phyloP scores from a whole-genome alignment of 2,113 vertebrate genomes.

The Hemichromis elongatus region DNA sequence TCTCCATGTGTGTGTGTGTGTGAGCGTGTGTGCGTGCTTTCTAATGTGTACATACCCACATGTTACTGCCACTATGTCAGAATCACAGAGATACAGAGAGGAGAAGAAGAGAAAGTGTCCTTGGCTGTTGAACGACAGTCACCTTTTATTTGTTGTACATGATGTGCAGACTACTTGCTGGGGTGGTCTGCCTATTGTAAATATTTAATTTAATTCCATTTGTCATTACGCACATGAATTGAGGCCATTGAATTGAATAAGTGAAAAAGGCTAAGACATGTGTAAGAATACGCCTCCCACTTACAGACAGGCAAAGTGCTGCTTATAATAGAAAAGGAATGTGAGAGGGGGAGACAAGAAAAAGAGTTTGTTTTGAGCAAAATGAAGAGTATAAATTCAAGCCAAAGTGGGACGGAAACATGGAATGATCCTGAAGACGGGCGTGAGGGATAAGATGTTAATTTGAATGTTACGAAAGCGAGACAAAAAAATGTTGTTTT shows the following conservation, averaged over 20 bases:
- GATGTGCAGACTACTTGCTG: neutral
- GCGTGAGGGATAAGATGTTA: neutral
- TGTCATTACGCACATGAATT: conserved; percentile 28
- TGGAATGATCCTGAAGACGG: neutral
- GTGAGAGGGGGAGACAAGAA: neutral
- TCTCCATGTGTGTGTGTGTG: neutral
- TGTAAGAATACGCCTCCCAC: neutral
- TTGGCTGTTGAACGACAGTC: conserved; percentile 50
- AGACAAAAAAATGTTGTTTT: conserved; percentile 6
- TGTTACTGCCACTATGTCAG: conserved; percentile 20
- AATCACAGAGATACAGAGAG: conserved; percentile 4
- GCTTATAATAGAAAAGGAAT: conserved; percentile 15
- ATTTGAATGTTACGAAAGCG: conserved; percentile 13
- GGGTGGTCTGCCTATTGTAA: conserved; percentile 42
- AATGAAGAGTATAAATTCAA: neutral
- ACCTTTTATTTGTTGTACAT: conserved; percentile 38
- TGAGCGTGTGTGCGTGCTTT: neutral
- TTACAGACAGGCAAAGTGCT: conserved; percentile 25
- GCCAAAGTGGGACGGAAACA: neutral
- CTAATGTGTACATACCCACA: neutral
- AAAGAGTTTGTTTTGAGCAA: neutral
- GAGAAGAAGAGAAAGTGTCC: conserved; percentile 24
- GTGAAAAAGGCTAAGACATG: conserved; percentile 9
- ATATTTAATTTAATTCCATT: conserved; percentile 51
- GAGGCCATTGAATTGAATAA: conserved; percentile 12